Base-by-base conservation (phyloP, 2,888 invertebrate species). In the Acholoe squamosa region DNA sequence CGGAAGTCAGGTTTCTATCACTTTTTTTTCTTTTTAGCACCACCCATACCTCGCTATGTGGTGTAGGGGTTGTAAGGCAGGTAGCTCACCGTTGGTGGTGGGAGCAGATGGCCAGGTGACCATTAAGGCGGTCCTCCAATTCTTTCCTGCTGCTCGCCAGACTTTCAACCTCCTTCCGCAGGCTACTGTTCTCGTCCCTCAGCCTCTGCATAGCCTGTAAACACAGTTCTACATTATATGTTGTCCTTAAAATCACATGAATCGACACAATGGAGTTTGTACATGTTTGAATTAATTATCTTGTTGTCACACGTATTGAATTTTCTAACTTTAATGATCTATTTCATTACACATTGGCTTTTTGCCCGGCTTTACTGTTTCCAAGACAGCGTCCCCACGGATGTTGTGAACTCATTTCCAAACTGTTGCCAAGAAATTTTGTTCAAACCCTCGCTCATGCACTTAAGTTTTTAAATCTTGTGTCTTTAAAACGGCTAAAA, bases 101-200 rank as follows among this genome's bases (percentile, higher is more conserved):
- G 52, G 54, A 19, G 54, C 86, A 86, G 33, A 86, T 0, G 14
- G 86, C 52, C 54, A 86, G 86, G 33, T 86, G 86, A 5, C 16
- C 22, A 12, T n/a, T 56, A 31, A 25, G 52, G 12, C 25, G 16
- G 14, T 52, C 56, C 25, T 25, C n/a, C 28, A 86, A 31, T 5
- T 19, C 54, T 10, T 1, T 14, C 86, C 28, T 52, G n/a, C 54
- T 86, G 25, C 10, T 14, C 5, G 14, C 25, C 5, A 86, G 54
- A 0, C 10, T 25, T 7, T 14, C 28, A 7, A 86, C 86, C 28
- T 86, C 86, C 54, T 25, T 19, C 28, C 19, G 5, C 25, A 86
- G 52, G 0, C 0, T 1, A 7, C n/a, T 25, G 22, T 86, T 86
- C 33, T 86, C 86, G 16, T 52, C 56, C 10, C 56, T 52, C 19